phyloP scores from a whole-genome alignment of 2,888 invertebrate genomes.

The Orthonevra nobilis region DNA sequence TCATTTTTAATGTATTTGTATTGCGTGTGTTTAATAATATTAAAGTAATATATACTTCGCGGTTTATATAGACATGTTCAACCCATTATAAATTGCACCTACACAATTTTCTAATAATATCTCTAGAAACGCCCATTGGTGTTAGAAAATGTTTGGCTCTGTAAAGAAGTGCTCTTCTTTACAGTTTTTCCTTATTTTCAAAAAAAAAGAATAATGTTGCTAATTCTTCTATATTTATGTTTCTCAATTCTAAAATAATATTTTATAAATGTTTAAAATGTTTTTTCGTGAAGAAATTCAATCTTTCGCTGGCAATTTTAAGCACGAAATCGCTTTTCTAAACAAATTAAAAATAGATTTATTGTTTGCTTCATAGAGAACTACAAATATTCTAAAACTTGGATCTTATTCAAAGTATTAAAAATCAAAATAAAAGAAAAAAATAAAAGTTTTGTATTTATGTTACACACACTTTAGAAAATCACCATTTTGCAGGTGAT shows the following conservation, averaged over 20 bases:
- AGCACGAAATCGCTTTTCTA: slow-evolving; percentile 6
- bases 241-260: too few relatives aligned
- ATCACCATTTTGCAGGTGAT: slow-evolving; percentile 44
- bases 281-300: slow-evolving; percentile 2
- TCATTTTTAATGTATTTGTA: slow-evolving; percentile 31
- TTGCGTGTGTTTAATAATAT: slow-evolving; percentile 15
- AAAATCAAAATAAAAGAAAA: slow-evolving; percentile 24
- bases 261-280: background rate
- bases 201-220: background rate
- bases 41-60: slow-evolving; percentile 26
- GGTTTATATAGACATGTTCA: slow-evolving; percentile 28
- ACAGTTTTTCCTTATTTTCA: too few relatives aligned
- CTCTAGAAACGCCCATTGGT: slow-evolving; percentile 39
- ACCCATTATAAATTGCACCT: slow-evolving; percentile 66
- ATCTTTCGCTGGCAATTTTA: background rate
- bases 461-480: slow-evolving; percentile 4
- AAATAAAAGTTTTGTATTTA: slow-evolving; percentile 14
- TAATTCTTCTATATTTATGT: background rate
- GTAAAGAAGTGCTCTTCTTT: slow-evolving; percentile 25
- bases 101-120: slow-evolving; percentile 71
- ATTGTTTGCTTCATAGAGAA: slow-evolving; percentile 17
- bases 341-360: slow-evolving; percentile 39
- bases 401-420: slow-evolving; percentile 15
- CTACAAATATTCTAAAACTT: slow-evolving; percentile 36
- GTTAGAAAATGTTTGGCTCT: slow-evolving; percentile 16